Conservation (phyloP, 1,140 invertebrate genomes). For the Monochamus saltuarius region DNA sequence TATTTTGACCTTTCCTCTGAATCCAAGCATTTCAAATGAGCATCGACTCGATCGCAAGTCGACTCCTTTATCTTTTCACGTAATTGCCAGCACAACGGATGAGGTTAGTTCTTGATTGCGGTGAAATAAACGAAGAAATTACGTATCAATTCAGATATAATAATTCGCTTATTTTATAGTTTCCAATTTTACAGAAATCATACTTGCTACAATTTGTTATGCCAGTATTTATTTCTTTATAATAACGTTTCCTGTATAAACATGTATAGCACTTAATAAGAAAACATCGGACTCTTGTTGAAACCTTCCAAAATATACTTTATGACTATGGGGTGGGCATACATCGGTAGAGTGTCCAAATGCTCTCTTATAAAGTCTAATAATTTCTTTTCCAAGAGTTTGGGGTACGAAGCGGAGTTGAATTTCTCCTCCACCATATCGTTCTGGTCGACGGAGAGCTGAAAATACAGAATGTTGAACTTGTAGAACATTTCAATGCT, state of each 20-base stretch:
- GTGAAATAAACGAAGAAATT: too few relatives aligned
- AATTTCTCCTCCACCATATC: constrained; percentile 34
- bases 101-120: too few relatives aligned
- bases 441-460: constrained; percentile 28
- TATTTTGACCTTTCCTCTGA: too few relatives aligned
- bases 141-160: too few relatives aligned
- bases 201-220: not conserved
- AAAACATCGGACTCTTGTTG: constrained; percentile 46
- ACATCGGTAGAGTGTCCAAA: constrained; percentile 42
- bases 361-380: constrained; percentile 43
- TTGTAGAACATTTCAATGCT: too few relatives aligned
- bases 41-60: too few relatives aligned
- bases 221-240: too few relatives aligned
- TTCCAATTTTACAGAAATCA: not conserved
- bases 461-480: constrained; percentile 15
- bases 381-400: constrained; percentile 39
- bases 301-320: constrained; percentile 38
- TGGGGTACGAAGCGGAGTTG: constrained; percentile 30
- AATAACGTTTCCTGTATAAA: too few relatives aligned
- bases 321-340: constrained; percentile 42
- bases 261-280: constrained; percentile 16
- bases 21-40: too few relatives aligned
- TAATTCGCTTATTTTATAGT: not conserved
- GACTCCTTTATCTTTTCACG: too few relatives aligned
- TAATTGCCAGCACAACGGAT: too few relatives aligned